Base-by-base conservation (phyloP, 2,888 invertebrate genomes). In the Sclerodermus sp. region DNA sequence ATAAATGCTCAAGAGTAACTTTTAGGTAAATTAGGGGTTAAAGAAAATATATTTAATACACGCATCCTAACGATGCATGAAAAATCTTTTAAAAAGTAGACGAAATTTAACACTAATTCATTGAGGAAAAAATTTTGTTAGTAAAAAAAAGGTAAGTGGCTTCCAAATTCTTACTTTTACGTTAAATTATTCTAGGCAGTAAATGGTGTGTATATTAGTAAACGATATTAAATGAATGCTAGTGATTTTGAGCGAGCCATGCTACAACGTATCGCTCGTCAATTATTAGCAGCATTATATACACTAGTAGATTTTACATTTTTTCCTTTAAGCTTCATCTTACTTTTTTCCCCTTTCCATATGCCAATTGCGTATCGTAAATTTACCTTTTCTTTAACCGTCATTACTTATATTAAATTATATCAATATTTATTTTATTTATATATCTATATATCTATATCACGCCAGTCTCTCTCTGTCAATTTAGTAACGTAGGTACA, bases 401-500 rank as follows among this genome's bases (percentile, higher is more conserved):
- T 64, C 53, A 52, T 70, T 71, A 69, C 64, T 73, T 76, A 75
- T 64, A 70, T 74, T 76, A 74, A 74, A 73, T 75, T 75, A 74
- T 71, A 73, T 72, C 68, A 70, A 71, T 75, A 76, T 71, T 68
- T 70, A 64, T 59, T 68, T 67, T 66, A 63, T 56, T 62, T 66
- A 61, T 62, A 63, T 63, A 65, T 61, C 57, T 64, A 60, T 64
- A 60, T 64, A 62, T 70, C 64, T 72, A 64, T 73, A 72, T 74
- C 74, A 74, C 73, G 74, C 75, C 69, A 74, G 73, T 69, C 70
- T 71, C 70, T 68, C 64, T 64, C 58, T 69, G 60, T 70, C 68
- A 66, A 68, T 72, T 69, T 68, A 69, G 69, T 66, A 72, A 74
- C 67, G 67, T 76, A 75, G 75, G 71, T 75, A 76, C 74, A 76